Evolutionary conservation across 2,888 invertebrate species (phyloP).

Genomic region (Dugesia japonica): DNA sequence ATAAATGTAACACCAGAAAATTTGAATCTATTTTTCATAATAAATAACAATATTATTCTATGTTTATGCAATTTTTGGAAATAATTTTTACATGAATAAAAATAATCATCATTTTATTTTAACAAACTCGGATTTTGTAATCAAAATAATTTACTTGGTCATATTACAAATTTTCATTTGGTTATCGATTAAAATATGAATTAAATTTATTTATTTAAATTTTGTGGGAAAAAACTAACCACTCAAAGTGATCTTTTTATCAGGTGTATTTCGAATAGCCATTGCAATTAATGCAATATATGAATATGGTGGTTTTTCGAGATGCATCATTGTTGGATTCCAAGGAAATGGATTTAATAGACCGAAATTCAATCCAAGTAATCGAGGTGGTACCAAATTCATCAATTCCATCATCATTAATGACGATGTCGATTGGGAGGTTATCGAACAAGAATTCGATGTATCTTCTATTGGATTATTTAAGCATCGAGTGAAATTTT

Average conservation of each 20-base stretch:
- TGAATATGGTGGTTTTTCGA: slow-evolving; percentile 46
- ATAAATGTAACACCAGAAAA: no score
- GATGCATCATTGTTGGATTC: slow-evolving; percentile 38
- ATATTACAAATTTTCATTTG: no score
- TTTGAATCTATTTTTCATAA: no score
- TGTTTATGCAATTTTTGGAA: no score
- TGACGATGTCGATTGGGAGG: neutral
- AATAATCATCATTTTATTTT: no score
- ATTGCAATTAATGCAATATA: slow-evolving; percentile 50
- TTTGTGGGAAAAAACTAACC: slow-evolving; percentile 36
- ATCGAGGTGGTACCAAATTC: neutral
- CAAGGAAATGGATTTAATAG: slow-evolving; percentile 7
- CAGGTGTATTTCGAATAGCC: slow-evolving; percentile 49
- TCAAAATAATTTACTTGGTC: no score
- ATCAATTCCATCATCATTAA: neutral
- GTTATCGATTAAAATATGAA: no score
- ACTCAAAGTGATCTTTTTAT: slow-evolving; percentile 48
- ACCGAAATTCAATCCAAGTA: slow-evolving; percentile 9
- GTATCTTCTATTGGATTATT: neutral
- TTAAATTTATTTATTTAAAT: no score
- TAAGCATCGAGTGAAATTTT: neutral
- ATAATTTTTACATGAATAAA: no score
- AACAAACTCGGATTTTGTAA: no score
- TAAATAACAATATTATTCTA: no score
- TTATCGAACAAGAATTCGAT: neutral